Percentiles rank a stretch among this genome's conserved stretches.
These are phyloP conservation scores for Xylocopa sonorina DNA, from an alignment of 1,140 invertebrate species.

Conservation along the genomic window DNA sequence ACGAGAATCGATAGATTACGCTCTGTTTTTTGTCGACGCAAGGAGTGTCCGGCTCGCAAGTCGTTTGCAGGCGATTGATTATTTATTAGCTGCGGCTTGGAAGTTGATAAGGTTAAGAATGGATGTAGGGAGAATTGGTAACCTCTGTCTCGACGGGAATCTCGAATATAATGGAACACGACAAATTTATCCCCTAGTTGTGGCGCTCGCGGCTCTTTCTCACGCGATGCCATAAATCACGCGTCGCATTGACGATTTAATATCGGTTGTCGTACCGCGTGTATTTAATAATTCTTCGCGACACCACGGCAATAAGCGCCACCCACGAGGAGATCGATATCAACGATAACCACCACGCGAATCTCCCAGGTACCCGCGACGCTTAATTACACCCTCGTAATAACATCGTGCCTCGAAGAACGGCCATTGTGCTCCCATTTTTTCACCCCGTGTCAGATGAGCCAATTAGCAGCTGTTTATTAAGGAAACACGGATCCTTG, in stretches of 20 bases:
- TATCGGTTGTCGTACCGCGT: conserved; percentile 3
- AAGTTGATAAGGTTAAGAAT: no score
- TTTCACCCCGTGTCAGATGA: neutral
- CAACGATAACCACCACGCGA: neutral
- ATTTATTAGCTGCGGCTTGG: neutral
- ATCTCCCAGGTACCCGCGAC: neutral
- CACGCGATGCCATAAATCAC: conserved; percentile 21
- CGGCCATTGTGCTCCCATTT: neutral
- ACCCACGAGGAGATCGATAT: conserved; percentile 9
- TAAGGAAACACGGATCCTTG: conserved; percentile 27
- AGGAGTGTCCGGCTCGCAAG: no score
- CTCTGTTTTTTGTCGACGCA: no score
- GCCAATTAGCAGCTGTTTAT: conserved; percentile 33
- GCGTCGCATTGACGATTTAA: conserved; percentile 16
- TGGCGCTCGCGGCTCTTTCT: neutral
- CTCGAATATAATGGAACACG: neutral
- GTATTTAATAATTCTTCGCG: conserved; percentile 19
- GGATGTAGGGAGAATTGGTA: no score
- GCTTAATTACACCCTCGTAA: neutral
- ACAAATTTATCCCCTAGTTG: neutral
- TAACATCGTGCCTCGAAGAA: neutral
- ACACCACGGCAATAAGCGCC: conserved; percentile 1
- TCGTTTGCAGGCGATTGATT: neutral
- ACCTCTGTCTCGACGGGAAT: neutral
- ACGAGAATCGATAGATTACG: neutral